phyloP scores from a whole-genome alignment of 37 sponge, comb jelly and placozoan species.

The Chondrilla cf. caribensis region DNA sequence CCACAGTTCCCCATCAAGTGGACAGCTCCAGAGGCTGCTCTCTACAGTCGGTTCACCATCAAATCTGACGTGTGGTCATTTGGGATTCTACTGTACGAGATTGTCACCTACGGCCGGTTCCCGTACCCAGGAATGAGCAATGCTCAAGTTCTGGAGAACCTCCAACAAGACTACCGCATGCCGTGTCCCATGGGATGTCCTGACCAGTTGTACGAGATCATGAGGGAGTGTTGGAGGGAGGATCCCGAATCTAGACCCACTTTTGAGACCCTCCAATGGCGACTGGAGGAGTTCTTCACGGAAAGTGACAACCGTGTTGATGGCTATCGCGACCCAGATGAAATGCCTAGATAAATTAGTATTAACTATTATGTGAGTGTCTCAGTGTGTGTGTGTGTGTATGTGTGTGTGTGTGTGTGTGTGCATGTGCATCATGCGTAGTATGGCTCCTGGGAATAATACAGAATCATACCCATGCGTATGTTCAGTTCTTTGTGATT shows the following conservation, averaged over 20 bases:
- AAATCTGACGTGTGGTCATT: slow-evolving; percentile 99
- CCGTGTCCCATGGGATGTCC: slow-evolving; percentile 79
- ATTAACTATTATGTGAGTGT: not conserved
- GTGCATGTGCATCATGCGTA: not conserved
- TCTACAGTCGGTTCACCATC: slow-evolving; percentile 92
- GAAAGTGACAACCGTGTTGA: slow-evolving; percentile 1
- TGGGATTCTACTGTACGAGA: slow-evolving; percentile 92
- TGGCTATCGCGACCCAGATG: not conserved
- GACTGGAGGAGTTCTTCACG: slow-evolving; percentile 82
- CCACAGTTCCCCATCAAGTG: slow-evolving; percentile 95
- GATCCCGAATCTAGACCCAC: slow-evolving; percentile 78
- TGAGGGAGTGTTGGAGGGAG: slow-evolving; percentile 90
- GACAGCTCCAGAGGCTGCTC: slow-evolving; percentile 98
- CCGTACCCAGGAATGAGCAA: slow-evolving; percentile 98
- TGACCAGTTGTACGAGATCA: slow-evolving; percentile 81
- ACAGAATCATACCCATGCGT: no score
- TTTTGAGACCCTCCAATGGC: slow-evolving; percentile 87
- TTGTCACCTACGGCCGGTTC: slow-evolving; percentile 94
- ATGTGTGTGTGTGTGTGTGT: not conserved
- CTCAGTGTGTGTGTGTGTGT: not conserved
- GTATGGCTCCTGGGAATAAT: no score
- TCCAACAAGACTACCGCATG: slow-evolving; percentile 86
- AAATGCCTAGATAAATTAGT: slow-evolving; percentile 2
- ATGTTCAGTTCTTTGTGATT: no score
- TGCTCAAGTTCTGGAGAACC: slow-evolving; percentile 80